A percentile compares a stretch with the other conserved stretches of the same genome.
These are phyloP conservation scores for Psephotus haematonotus DNA, from an alignment of 2,113 vertebrate genomes.

Conservation along the genomic window DNA sequence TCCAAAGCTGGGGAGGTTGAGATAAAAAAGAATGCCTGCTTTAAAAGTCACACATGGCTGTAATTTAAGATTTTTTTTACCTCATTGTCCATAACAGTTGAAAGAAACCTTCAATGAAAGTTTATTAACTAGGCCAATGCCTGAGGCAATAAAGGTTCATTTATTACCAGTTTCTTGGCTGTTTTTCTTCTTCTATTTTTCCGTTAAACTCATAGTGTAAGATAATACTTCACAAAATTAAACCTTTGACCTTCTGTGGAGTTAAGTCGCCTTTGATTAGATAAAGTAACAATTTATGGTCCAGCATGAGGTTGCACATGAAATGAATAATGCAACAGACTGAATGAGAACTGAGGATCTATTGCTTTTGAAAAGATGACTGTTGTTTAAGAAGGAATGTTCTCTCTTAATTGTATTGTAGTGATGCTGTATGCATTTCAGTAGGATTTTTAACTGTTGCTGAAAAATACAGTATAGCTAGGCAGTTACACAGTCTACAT, in stretches of 20 bases:
- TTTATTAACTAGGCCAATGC: slow-evolving; percentile 87
- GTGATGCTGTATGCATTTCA: slow-evolving; percentile 62
- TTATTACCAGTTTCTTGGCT: slow-evolving; percentile 86
- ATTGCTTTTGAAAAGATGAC: slow-evolving; percentile 81
- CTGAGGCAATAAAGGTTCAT: slow-evolving; percentile 85
- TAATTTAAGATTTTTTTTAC: slow-evolving; percentile 85
- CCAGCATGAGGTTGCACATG: slow-evolving; percentile 82
- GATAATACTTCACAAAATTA: slow-evolving; percentile 88
- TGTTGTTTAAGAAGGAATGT: slow-evolving; percentile 70
- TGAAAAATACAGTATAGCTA: slow-evolving; percentile 29
- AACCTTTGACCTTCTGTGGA: slow-evolving; percentile 86
- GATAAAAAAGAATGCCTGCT: slow-evolving; percentile 84
- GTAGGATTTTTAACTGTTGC: slow-evolving; percentile 66
- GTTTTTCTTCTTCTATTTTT: slow-evolving; percentile 88
- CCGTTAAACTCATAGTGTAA: slow-evolving; percentile 84
- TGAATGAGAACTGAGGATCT: slow-evolving; percentile 73
- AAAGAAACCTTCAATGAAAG: slow-evolving; percentile 89
- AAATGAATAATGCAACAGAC: slow-evolving; percentile 84
- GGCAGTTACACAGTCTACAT: not conserved
- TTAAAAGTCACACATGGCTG: slow-evolving; percentile 89
- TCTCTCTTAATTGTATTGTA: slow-evolving; percentile 71
- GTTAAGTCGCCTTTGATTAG: slow-evolving; percentile 87
- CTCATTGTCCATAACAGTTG: slow-evolving; percentile 86
- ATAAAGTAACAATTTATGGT: slow-evolving; percentile 88
- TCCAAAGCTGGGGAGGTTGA: slow-evolving; percentile 73